Evolutionary conservation across 92 coral and sea anemone species (phyloP), one percentile per base, ranked within the genome.

Genomic region (Bergia puertoricense): DNA sequence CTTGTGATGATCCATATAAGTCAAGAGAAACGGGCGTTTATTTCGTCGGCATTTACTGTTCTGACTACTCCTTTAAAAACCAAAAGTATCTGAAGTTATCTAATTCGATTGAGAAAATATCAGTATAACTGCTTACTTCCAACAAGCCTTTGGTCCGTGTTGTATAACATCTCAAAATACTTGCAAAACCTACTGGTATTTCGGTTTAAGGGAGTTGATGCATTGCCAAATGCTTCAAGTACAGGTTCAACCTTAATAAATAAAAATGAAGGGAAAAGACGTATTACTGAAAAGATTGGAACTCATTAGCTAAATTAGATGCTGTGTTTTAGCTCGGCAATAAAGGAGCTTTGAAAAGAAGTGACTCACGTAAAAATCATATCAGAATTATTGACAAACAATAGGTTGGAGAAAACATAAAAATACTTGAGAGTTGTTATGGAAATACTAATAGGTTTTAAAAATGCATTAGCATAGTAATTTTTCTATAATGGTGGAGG

Each of bases 221-320:
- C 95, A 92, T 94, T 94, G 16, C 95, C 98, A 90, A 94, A 94
- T 76, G 98, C 91, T 79, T 93, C 98, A 65, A 94, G 79, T 16
- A 93, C 81, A 20, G 85, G 77, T 77, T 92, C 79, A 65, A 92
- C 85, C 94, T 92, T 42, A 16, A 30, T 30, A 54, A 54, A 54
- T 54, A 54, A 11, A 18, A 54, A 54, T 54, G 10, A 54, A 22
- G 38, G 74, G 39, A 23, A 69, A 18, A 36, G 36, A n/a, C 1
- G 30, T 30, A 30, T 30, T 30, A 30, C 30, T 30, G 30, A 30
- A 30, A 30, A 30, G 30, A 30, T 30, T 30, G 30, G 30, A 30
- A 30, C 30, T 30, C 30, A 30, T 30, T 30, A 30, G 30, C 30
- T 30, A 11, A 69, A 20, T 20, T 67, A 67, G 37, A 67, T 30